These are phyloP conservation scores for Porites lobata DNA, from an alignment of 92 coral and sea anemone genomes.

Conservation along the genomic window DNA sequence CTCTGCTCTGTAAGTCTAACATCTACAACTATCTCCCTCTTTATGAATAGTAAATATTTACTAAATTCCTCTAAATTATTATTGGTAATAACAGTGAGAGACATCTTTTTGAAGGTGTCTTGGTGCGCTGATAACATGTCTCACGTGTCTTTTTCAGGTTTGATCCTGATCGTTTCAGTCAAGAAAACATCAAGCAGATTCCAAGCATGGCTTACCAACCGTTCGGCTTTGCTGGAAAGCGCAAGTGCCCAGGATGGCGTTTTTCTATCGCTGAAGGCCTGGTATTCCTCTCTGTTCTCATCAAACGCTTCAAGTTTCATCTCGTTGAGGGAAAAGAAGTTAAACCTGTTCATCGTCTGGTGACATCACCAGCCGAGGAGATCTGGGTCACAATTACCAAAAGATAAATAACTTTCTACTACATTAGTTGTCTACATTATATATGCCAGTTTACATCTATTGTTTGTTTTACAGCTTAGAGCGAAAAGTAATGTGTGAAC, in stretches of 20 bases:
- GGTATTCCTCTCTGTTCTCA: conserved; percentile 87
- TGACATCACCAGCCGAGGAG: conserved; percentile 92
- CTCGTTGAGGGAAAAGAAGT: conserved; percentile 91
- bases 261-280: conserved; percentile 89
- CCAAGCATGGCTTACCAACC: conserved; percentile 93
- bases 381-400: conserved; percentile 85
- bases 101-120: not conserved
- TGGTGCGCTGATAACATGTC: not conserved
- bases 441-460: no score
- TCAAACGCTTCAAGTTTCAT: conserved; percentile 86
- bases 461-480: no score
- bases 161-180: conserved; percentile 96
- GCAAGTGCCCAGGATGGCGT: conserved; percentile 97
- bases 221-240: conserved; percentile 98
- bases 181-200: conserved; percentile 82
- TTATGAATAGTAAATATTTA: no score
- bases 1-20: no score
- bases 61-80: no score
- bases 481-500: no score
- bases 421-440: no score
- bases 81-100: no score
- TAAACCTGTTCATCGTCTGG: conserved; percentile 82
- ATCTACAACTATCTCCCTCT: no score
- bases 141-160: conserved; percentile 60
- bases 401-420: conserved; percentile 23